These are phyloP conservation scores for Cebidichthys violaceus DNA, from an alignment of 2,113 vertebrate genomes.

Conservation along the genomic window DNA sequence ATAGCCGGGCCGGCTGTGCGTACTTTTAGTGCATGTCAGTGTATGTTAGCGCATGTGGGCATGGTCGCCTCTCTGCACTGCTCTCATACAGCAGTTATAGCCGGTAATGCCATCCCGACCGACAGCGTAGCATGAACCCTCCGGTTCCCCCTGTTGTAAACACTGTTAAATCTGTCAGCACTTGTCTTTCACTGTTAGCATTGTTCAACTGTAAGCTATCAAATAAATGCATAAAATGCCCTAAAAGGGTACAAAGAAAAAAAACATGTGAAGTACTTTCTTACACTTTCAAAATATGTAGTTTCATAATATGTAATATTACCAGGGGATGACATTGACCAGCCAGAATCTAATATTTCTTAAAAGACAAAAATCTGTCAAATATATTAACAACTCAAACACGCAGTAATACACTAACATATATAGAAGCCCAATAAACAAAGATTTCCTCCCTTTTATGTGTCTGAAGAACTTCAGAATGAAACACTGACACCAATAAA, in stretches of 20 bases:
- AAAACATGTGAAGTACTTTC: not conserved
- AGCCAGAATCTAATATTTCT: not conserved
- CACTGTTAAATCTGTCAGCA: not conserved
- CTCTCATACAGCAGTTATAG: not conserved
- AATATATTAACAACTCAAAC: not conserved
- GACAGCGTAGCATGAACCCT: not conserved
- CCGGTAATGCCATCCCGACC: not conserved
- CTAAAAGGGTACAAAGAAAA: not conserved
- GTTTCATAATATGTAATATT: not conserved
- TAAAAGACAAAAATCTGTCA: not conserved
- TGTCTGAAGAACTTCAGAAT: conserved; percentile 59
- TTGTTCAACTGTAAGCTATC: not conserved
- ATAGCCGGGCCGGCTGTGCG: not conserved
- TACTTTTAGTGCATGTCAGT: not conserved
- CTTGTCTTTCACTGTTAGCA: too few relatives aligned
- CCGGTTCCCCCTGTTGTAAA: not conserved
- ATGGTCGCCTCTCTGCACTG: not conserved
- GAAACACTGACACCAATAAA: conserved; percentile 68
- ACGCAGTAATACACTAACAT: not conserved
- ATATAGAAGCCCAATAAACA: not conserved
- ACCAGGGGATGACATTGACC: not conserved
- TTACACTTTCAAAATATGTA: not conserved
- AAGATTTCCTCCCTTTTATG: conserved; percentile 25
- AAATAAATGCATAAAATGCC: not conserved
- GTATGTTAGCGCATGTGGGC: not conserved